Conservation (phyloP, 2,113 vertebrate species). For the Pseudopipra pipra region DNA sequence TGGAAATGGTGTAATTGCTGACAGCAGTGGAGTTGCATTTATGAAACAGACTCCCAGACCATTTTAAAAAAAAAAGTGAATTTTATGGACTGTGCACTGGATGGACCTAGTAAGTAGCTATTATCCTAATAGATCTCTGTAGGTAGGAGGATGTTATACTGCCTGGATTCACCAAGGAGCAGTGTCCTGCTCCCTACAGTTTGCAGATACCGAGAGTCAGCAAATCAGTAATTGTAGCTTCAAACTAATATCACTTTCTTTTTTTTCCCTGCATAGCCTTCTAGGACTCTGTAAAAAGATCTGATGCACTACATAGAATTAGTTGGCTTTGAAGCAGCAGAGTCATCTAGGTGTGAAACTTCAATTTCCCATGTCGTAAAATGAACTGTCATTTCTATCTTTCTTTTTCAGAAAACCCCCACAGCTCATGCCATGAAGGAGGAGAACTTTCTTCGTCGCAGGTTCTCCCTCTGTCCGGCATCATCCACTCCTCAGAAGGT, state of each 20-base stretch:
- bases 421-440: slow-evolving; percentile 91
- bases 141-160: not conserved
- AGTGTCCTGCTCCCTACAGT: not conserved
- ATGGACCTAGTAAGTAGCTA: not conserved
- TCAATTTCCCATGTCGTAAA: not conserved
- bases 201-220: not conserved
- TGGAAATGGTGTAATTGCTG: not conserved
- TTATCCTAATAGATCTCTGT: not conserved
- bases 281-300: not conserved
- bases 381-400: not conserved
- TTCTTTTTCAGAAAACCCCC: slow-evolving; percentile 78
- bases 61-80: not conserved
- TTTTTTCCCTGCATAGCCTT: not conserved
- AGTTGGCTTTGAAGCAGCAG: not conserved
- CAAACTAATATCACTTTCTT: not conserved
- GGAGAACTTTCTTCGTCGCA: slow-evolving; percentile 89
- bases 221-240: not conserved
- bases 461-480: slow-evolving; percentile 88
- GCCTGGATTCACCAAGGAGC: not conserved
- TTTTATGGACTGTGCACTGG: not conserved
- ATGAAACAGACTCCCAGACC: not conserved
- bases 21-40: not conserved
- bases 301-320: not conserved
- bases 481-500: slow-evolving; percentile 86
- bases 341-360: slow-evolving; percentile 16